Percentiles rank a stretch among this genome's conserved stretches.
Conservation (phyloP, 2,797 vertebrate genomes). For the Stomatorhinus walkeri region DNA sequence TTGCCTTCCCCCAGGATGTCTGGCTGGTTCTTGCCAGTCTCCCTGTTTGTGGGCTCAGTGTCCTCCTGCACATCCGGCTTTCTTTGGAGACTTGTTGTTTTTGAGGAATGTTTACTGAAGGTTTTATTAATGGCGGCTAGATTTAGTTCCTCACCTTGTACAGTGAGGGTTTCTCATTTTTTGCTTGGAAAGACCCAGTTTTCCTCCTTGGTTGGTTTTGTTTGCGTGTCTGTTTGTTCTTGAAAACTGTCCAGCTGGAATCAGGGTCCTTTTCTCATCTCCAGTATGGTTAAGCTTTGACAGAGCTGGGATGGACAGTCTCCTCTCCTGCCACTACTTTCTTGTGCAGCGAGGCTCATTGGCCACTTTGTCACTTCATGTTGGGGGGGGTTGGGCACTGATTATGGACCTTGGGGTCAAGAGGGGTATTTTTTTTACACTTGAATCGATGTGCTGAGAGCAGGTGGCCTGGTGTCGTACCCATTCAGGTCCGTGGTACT, state of each 20-base stretch:
- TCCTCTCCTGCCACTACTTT: conserved; percentile 40
- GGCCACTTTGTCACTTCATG: conserved; percentile 34
- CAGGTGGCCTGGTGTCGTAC: background rate
- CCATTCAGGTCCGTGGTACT: background rate
- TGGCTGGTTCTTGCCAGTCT: background rate
- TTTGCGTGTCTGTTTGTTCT: background rate
- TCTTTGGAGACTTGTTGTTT: background rate
- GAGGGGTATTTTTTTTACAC: conserved; percentile 33
- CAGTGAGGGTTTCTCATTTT: background rate
- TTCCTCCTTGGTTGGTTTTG: background rate
- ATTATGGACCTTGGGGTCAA: conserved; percentile 38
- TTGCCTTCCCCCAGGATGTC: background rate
- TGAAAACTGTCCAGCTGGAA: background rate
- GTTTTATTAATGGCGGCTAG: background rate
- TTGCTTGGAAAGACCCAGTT: background rate
- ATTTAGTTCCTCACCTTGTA: background rate
- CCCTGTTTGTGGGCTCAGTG: background rate
- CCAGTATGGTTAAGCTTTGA: background rate
- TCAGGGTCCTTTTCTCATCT: background rate
- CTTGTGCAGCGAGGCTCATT: conserved; percentile 32
- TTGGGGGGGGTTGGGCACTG: conserved; percentile 24
- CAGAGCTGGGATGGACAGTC: conserved; percentile 25
- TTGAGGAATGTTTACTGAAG: background rate
- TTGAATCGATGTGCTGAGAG: conserved; percentile 20
- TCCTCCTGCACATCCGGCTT: background rate